phyloP scores from a whole-genome alignment of 1,140 invertebrate species.

The Harpegnathos saltator region DNA sequence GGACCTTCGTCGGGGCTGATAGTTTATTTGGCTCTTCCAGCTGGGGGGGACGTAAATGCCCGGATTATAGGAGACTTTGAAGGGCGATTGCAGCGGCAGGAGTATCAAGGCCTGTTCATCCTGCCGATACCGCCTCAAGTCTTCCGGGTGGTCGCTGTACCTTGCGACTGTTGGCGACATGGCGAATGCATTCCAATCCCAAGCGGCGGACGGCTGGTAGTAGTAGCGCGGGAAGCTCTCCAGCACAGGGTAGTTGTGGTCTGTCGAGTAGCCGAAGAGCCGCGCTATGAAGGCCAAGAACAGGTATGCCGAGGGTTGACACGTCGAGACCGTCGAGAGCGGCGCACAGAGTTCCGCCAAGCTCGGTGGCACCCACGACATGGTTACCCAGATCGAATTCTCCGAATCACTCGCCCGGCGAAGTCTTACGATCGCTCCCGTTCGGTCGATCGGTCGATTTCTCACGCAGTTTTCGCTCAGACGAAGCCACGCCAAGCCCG shows the following conservation, averaged over 20 bases:
- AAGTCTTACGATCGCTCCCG: background rate
- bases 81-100: background rate
- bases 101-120: background rate
- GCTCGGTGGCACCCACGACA: slow-evolving; percentile 88
- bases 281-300: slow-evolving; percentile 87
- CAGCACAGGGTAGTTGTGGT: slow-evolving; percentile 61
- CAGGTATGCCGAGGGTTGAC: slow-evolving; percentile 86
- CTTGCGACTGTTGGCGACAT: too few relatives aligned
- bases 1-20: background rate
- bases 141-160: too few relatives aligned
- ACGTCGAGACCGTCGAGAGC: slow-evolving; percentile 86
- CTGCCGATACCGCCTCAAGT: background rate
- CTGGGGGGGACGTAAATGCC: background rate
- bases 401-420: background rate
- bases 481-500: too few relatives aligned
- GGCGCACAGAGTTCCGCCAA: slow-evolving; percentile 85
- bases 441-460: background rate
- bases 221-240: background rate
- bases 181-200: background rate
- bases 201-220: too few relatives aligned
- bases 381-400: slow-evolving; percentile 63
- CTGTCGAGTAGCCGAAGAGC: slow-evolving; percentile 87
- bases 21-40: background rate
- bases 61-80: background rate
- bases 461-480: background rate